phyloP scores from a whole-genome alignment of 2,888 invertebrate species.

The Kuschelorhynchus macadamiae region DNA sequence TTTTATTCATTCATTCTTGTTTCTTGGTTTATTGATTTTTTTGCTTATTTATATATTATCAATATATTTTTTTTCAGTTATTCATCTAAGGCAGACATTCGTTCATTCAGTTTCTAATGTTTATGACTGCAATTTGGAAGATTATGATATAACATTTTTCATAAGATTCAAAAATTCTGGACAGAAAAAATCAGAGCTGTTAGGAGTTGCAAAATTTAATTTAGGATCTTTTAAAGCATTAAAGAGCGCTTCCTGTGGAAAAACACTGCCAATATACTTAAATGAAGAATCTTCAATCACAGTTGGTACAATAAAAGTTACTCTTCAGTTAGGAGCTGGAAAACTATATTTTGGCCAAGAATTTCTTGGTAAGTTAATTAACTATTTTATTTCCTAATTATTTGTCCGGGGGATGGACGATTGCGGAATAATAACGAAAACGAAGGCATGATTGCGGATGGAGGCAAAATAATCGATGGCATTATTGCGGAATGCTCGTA shows the following conservation, averaged over 20 bases:
- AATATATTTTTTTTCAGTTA: slow-evolving; percentile 60
- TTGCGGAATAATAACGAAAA: too few species aligned
- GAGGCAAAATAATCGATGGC: too few species aligned
- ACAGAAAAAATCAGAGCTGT: slow-evolving; percentile 66
- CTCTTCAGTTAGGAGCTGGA: slow-evolving; percentile 69
- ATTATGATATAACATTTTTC: slow-evolving; percentile 66
- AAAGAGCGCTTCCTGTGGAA: slow-evolving; percentile 64
- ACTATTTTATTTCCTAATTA: neutral
- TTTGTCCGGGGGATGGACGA: too few species aligned
- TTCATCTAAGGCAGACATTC: slow-evolving; percentile 69
- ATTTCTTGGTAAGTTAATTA: slow-evolving; percentile 67
- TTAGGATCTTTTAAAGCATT: slow-evolving; percentile 58
- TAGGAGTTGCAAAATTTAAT: slow-evolving; percentile 68
- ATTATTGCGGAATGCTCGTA: too few species aligned
- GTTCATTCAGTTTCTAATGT: slow-evolving; percentile 67
- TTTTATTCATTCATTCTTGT: too few species aligned
- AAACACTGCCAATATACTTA: slow-evolving; percentile 65
- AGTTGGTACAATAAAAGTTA: slow-evolving; percentile 68
- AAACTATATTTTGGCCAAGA: slow-evolving; percentile 70
- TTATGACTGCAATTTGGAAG: slow-evolving; percentile 60
- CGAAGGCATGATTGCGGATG: too few species aligned
- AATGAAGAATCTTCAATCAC: slow-evolving; percentile 67
- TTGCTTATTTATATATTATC: neutral
- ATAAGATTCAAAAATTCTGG: slow-evolving; percentile 68
- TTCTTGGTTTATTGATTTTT: too few species aligned